Evolutionary conservation across 2,113 vertebrate species (phyloP), one percentile per base, ranked within the genome.

Genomic region (Dicentrarchus labrax): DNA sequence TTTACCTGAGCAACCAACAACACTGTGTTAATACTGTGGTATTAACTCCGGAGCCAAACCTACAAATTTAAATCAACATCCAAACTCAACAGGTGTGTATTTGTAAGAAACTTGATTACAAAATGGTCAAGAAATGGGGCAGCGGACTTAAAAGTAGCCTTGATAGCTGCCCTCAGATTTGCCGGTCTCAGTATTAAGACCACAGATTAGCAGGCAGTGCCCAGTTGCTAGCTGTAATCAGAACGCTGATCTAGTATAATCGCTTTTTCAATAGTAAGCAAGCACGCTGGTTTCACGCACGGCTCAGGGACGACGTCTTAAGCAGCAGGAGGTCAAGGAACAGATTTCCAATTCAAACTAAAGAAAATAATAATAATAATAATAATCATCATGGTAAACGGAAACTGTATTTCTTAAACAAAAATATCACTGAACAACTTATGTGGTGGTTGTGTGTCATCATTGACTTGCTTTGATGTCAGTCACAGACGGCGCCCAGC

Each of bases 211-310:
- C 88, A 77, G 84, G 69, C 75, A 69, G 82, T 5, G 73, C 62
- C 76, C 39, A n/a, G 78, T 80, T 62, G 71, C 72, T 72, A 30
- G 50, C 80, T 84, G 87, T 89, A 92, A 94, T 93, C 91, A 90
- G 79, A 89, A 43, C 41, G 1, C 86, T 92, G 87, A 94, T 91
- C 92, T 88, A 75, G 74, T 78, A 62, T 93, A 93, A 92, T 91
- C 82, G 57, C 81, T 89, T 84, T 41, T 86, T 83, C 73, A 51
- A 86, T 85, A 75, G 36, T 71, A 83, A 86, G 88, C 80, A 84
- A 91, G 83, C 73, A 2, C 71, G 48, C 72, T 72, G 70, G 74
- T 81, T 78, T 78, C 65, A 78, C 68, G 36, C 66, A 0, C 2
- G 5, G 65, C 83, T 90, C 78, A 73, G 39, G 57, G 62, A 79